Percentiles rank a stretch among this genome's conserved stretches.
Evolutionary conservation across 2,888 invertebrate genomes (phyloP).

Genomic region (Buathra laborator): DNA sequence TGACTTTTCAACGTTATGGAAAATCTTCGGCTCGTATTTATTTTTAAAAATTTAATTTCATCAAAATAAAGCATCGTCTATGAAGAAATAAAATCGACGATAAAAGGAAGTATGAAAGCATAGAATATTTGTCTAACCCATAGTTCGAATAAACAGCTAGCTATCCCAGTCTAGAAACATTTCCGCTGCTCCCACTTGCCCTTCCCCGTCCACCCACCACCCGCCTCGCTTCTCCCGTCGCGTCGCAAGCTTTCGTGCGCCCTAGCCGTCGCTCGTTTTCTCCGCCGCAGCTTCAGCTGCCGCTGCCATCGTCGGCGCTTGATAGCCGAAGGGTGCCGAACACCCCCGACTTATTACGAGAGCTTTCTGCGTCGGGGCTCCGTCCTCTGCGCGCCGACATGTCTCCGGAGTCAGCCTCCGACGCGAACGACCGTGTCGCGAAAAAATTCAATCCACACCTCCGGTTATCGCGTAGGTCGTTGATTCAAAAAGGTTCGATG

Average conservation of each 20-base stretch:
- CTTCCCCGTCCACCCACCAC: constrained; percentile 30
- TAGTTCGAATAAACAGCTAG: constrained; percentile 3
- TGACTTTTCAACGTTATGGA: too few species aligned
- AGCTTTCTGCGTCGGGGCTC: constrained; percentile 74
- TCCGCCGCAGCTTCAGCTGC: constrained; percentile 17
- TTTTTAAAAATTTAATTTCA: too few species aligned
- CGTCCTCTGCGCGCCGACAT: constrained; percentile 74
- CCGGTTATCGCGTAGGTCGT: constrained; percentile 1
- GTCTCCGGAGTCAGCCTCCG: constrained; percentile 78
- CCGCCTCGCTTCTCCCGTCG: constrained; percentile 21
- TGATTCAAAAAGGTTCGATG: neutral
- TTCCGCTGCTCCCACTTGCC: constrained; percentile 30
- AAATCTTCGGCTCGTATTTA: too few species aligned
- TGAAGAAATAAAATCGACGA: too few species aligned
- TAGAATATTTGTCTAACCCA: neutral
- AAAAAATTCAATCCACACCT: constrained; percentile 41
- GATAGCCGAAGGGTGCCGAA: constrained; percentile 72
- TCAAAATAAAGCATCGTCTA: too few species aligned
- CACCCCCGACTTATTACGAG: constrained; percentile 69
- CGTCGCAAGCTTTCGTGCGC: constrained; percentile 52
- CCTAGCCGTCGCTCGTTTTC: constrained; percentile 49
- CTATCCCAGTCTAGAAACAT: neutral
- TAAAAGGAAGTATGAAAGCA: neutral
- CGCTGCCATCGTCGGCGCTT: constrained; percentile 45
- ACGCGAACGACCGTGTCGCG: constrained; percentile 70